These are phyloP conservation scores for Melanchra persicariae DNA, from an alignment of 2,888 invertebrate species.

Conservation along the genomic window DNA sequence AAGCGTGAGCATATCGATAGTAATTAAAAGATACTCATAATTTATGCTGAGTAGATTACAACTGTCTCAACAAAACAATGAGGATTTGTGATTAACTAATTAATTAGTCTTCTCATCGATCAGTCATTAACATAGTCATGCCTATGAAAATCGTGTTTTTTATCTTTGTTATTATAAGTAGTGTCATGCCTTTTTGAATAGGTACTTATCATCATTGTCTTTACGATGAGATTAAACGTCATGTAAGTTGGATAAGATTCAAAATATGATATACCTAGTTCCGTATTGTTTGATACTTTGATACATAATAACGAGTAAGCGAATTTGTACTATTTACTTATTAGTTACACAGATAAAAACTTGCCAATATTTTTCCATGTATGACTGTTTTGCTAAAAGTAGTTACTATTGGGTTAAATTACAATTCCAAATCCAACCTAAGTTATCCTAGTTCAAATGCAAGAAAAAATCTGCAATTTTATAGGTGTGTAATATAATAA, in stretches of 20 bases:
- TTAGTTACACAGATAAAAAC: too few species aligned
- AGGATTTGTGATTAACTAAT: too few species aligned
- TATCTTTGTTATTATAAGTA: not conserved
- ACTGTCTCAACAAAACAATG: too few species aligned
- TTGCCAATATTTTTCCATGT: not conserved
- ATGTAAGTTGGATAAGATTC: slow-evolving; percentile 27
- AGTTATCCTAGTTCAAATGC: too few species aligned
- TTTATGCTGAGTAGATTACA: too few species aligned
- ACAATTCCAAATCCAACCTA: too few species aligned
- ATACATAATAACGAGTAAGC: not conserved
- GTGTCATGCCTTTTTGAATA: not conserved
- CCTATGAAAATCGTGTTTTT: not conserved
- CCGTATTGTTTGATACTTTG: not conserved
- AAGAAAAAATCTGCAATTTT: too few species aligned
- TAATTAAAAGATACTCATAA: too few species aligned
- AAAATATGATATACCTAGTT: slow-evolving; percentile 6
- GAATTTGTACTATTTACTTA: not conserved
- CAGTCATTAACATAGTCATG: not conserved
- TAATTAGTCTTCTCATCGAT: not conserved
- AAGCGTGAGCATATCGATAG: too few species aligned
- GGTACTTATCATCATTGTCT: slow-evolving; percentile 1
- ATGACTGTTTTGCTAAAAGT: not conserved
- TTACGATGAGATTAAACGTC: slow-evolving; percentile 12
- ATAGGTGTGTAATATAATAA: too few species aligned
- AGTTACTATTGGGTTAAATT: too few species aligned